Evolutionary conservation across 2,113 vertebrate species (phyloP).

Genomic region (Cygnus atratus): DNA sequence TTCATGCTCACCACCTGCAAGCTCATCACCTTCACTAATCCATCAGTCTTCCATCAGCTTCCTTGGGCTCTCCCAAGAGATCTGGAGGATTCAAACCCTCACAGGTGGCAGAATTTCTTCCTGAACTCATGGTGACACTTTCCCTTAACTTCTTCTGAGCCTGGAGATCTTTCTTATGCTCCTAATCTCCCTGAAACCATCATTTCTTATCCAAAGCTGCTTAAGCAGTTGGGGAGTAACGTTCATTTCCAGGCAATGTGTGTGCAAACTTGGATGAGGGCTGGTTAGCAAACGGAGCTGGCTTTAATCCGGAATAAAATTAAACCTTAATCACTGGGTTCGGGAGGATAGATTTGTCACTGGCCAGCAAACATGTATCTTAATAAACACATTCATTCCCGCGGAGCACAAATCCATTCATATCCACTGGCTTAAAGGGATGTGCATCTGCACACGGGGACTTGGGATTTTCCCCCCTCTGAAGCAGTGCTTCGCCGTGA

Average conservation of each 20-base stretch:
- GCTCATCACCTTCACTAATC: neutral
- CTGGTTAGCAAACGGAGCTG: neutral
- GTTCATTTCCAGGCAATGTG: neutral
- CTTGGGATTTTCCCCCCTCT: neutral
- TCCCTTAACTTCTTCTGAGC: neutral
- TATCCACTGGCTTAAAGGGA: neutral
- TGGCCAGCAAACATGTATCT: neutral
- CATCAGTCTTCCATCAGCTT: neutral
- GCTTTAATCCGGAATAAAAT: constrained; percentile 44
- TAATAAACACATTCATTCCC: neutral
- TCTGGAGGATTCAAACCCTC: neutral
- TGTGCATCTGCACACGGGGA: neutral
- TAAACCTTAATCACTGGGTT: constrained; percentile 28
- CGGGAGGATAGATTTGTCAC: neutral
- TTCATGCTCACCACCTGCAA: neutral
- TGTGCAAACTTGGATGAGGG: neutral
- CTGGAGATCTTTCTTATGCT: neutral
- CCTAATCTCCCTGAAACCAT: constrained; percentile 28
- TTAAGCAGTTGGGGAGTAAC: neutral
- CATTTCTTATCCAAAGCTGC: constrained; percentile 55
- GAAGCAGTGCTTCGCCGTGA: neutral
- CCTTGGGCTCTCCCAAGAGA: neutral
- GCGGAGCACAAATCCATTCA: neutral
- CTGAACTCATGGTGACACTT: neutral
- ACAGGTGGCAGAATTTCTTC: neutral